These are phyloP conservation scores for Hippopotamus amphibius DNA, from an alignment of 2,113 vertebrate genomes.

Conservation along the genomic window DNA sequence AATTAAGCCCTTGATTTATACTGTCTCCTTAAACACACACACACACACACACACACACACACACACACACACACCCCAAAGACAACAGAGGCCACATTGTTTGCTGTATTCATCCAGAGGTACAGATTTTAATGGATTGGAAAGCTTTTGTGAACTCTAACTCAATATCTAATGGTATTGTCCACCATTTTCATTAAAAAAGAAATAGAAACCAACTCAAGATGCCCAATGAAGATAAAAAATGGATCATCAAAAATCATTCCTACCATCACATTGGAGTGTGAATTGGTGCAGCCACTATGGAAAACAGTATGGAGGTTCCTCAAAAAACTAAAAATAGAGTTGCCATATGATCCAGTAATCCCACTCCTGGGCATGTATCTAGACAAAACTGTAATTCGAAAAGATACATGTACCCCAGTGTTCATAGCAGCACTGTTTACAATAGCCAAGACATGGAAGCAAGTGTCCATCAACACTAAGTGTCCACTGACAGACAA, in stretches of 20 bases:
- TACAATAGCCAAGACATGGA: background rate
- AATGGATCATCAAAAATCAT: background rate
- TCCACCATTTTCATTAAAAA: background rate
- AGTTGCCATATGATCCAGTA: background rate
- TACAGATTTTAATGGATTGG: background rate
- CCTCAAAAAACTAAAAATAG: background rate
- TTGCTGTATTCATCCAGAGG: background rate
- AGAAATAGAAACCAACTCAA: background rate
- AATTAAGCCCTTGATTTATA: conserved; percentile 8
- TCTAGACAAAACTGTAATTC: background rate
- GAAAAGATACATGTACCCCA: background rate
- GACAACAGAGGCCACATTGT: background rate
- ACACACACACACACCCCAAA: background rate
- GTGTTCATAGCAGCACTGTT: background rate
- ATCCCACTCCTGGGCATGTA: background rate
- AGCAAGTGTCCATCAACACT: background rate
- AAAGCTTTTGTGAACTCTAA: background rate
- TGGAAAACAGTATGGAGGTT: background rate
- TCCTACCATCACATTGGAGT: background rate
- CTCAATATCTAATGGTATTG: background rate
- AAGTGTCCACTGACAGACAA: background rate
- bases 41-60: background rate
- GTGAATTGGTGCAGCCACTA: background rate
- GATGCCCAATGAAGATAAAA: background rate
- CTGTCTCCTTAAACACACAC: background rate